Evolutionary conservation across 1,140 invertebrate genomes (phyloP), one percentile per base, ranked within the genome.

Genomic region (Thalassaphorura encarpata): DNA sequence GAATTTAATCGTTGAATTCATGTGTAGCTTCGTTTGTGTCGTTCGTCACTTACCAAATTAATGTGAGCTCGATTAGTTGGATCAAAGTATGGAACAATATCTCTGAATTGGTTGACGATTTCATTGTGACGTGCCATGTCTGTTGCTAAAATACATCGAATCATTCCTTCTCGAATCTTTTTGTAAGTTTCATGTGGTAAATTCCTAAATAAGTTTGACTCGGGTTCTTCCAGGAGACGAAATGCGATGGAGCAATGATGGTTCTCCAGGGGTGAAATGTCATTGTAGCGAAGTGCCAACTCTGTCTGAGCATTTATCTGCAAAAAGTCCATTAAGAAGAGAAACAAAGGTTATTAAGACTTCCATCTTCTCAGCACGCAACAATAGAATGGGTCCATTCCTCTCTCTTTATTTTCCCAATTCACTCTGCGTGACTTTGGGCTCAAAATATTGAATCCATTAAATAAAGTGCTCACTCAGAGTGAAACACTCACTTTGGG

Each of bases 171-270:
- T 41, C 85, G 76, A 19, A 85, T 77, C 50, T 73, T 73, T 56
- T 69, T 69, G 67, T 77, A 87, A 55, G 77, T 77, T 29, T 83
- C 75, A 41, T 75, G 71, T 48, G 77, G 74, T 54, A 87, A 75
- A 62, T 81, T 81, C 51, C 78, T 76, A 65, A 89, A 80, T 56
- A 90, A 86, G 71, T 88, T 87, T 68, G 83, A 85, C 56, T 86
- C 81, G 16, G 79, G 78, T 52, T 82, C 75, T 67, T 85, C 83
- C 36, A 90, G 74, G 39, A 90, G 81, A 28, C 84, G 79, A 72
- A 90, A 90, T 13, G 87, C 83, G 42, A 89, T 84, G 27, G 86
- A 88, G 69, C 87, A 90, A 67, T 91, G 88, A 70, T 91, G 87
- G 72, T 90, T 91, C 69, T 91, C 88, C 63, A 91, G 72, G 1